Percentiles rank a stretch among this genome's conserved stretches.
Conservation (phyloP, 2,113 vertebrate genomes). For the Paramisgurnus dabryanus region DNA sequence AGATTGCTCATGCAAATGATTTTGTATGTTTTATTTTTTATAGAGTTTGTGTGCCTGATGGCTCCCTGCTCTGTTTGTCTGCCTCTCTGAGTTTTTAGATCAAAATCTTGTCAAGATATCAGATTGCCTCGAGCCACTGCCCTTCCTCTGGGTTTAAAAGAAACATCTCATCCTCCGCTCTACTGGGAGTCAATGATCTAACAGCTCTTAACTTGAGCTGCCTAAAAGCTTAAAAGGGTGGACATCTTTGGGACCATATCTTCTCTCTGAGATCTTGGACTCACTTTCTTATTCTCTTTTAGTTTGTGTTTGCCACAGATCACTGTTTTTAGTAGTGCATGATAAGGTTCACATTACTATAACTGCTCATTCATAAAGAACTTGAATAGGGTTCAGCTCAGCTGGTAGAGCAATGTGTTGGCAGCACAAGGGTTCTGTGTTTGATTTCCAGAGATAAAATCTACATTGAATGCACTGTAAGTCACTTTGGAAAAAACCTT, state of each 20-base stretch:
- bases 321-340: too few species aligned
- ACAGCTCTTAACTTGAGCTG: neutral
- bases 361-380: too few species aligned
- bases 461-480: too few species aligned
- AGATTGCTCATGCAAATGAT: slow-evolving; percentile 1
- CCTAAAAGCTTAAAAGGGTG: neutral
- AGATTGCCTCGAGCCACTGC: neutral
- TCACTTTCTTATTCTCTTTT: slow-evolving; percentile 11
- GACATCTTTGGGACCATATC: neutral
- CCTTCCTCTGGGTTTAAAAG: slow-evolving; percentile 9
- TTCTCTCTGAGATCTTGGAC: neutral
- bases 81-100: slow-evolving; percentile 4
- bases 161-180: neutral
- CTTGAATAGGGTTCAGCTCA: too few species aligned
- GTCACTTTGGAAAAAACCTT: too few species aligned
- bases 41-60: neutral
- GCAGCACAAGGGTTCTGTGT: too few species aligned
- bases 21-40: slow-evolving; percentile 26
- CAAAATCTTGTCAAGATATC: neutral
- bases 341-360: too few species aligned
- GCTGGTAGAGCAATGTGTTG: too few species aligned
- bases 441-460: too few species aligned
- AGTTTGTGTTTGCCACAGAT: neutral
- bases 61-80: neutral
- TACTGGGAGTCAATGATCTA: slow-evolving; percentile 1